Conservation (phyloP, 2,113 vertebrate species). For the Apus apus region DNA sequence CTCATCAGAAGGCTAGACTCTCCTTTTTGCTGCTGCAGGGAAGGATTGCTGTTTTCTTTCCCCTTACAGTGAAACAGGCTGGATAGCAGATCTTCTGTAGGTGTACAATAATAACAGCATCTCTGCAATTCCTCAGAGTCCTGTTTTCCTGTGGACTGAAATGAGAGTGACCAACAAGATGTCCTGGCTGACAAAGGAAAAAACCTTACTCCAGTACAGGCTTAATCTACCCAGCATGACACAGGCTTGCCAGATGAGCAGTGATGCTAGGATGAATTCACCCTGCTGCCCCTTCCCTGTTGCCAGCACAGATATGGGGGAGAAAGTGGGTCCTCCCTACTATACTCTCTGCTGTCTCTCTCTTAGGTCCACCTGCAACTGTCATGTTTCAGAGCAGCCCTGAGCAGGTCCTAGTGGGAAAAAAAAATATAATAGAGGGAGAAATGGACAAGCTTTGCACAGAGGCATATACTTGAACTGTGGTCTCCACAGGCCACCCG, state of each 20-base stretch:
- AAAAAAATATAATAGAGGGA: not conserved
- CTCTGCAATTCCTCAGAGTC: not conserved
- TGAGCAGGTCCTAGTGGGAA: not conserved
- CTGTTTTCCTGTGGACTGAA: not conserved
- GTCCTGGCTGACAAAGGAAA: not conserved
- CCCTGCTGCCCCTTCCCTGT: not conserved
- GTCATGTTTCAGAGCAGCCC: not conserved
- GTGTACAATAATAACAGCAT: not conserved
- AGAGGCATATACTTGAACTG: not conserved
- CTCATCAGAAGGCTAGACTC: not conserved
- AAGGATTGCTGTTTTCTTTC: not conserved
- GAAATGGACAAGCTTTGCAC: not conserved
- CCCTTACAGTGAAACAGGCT: not conserved
- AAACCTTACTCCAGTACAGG: not conserved
- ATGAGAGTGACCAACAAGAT: not conserved
- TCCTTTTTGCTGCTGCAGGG: not conserved
- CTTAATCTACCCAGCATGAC: not conserved
- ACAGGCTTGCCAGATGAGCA: not conserved
- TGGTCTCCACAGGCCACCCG: accelerated
- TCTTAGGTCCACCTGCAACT: not conserved
- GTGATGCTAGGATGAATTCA: not conserved
- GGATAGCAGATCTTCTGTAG: not conserved
- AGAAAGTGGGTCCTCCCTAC: not conserved
- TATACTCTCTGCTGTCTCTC: not conserved
- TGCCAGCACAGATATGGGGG: not conserved